These are phyloP conservation scores for Tipula helvola DNA, from an alignment of 2,888 invertebrate genomes.

Conservation along the genomic window DNA sequence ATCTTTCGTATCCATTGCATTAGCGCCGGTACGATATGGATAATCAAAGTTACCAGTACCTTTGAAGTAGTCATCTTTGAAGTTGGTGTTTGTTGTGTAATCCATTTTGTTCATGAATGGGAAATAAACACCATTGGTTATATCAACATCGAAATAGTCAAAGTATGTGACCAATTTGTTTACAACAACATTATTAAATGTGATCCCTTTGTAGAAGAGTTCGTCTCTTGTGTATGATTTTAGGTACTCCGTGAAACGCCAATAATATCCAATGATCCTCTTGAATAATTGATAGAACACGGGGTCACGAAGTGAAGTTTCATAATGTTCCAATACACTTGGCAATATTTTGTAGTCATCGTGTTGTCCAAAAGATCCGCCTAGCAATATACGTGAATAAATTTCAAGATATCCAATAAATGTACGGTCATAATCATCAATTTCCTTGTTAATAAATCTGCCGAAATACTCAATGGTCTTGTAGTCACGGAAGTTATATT, in stretches of 20 bases:
- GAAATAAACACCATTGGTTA: conserved; percentile 42
- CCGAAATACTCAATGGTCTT: conserved; percentile 44
- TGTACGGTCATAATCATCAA: conserved; percentile 29
- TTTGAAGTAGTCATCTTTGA: conserved; percentile 35
- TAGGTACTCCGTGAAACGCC: conserved; percentile 44
- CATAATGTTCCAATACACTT: conserved; percentile 51
- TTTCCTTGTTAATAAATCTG: conserved; percentile 41
- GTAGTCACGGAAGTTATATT: conserved; percentile 25
- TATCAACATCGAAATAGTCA: conserved; percentile 48
- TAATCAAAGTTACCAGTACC: background rate
- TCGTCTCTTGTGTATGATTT: conserved; percentile 49
- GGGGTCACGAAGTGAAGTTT: conserved; percentile 54
- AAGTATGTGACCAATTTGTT: conserved; percentile 57
- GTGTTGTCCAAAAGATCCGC: conserved; percentile 22
- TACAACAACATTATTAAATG: conserved; percentile 48
- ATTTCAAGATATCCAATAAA: conserved; percentile 27
- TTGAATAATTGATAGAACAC: conserved; percentile 56
- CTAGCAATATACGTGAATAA: conserved; percentile 23
- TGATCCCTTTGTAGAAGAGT: conserved; percentile 46
- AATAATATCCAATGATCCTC: conserved; percentile 45
- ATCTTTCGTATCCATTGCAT: background rate
- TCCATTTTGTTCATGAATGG: conserved; percentile 31
- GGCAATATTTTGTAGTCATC: conserved; percentile 34
- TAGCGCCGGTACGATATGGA: background rate
- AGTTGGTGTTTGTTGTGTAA: conserved; percentile 20